phyloP scores from a whole-genome alignment of 2,888 invertebrate genomes.

The Bombylius major region DNA sequence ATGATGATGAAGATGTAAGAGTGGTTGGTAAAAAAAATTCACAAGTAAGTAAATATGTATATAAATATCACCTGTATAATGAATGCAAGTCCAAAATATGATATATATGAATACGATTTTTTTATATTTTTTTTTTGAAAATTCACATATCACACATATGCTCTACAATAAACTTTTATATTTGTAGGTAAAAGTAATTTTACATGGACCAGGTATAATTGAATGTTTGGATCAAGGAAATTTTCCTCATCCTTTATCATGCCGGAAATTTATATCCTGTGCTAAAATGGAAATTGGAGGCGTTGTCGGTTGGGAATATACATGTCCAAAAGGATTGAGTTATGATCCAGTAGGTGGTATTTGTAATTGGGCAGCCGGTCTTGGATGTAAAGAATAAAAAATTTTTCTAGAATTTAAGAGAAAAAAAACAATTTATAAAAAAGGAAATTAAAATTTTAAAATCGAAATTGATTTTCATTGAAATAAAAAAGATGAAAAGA shows the following conservation, averaged over 20 bases:
- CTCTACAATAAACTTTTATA: neutral
- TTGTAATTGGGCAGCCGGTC: conserved; percentile 77
- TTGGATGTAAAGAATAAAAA: conserved; percentile 55
- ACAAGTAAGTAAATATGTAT: conserved; percentile 31
- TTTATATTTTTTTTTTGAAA: too few relatives aligned
- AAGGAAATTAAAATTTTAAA: too few relatives aligned
- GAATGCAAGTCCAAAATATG: too few relatives aligned
- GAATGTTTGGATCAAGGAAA: conserved; percentile 82
- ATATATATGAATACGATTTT: too few relatives aligned
- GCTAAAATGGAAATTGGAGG: conserved; percentile 67
- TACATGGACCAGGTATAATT: conserved; percentile 58
- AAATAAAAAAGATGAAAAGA: too few relatives aligned
- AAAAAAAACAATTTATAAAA: too few relatives aligned
- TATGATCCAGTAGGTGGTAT: conserved; percentile 85
- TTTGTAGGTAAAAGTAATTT: conserved; percentile 38
- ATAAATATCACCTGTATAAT: too few relatives aligned
- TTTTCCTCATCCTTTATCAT: conserved; percentile 81
- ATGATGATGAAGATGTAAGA: conserved; percentile 50
- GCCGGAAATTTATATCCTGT: conserved; percentile 85
- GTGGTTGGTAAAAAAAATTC: conserved; percentile 41
- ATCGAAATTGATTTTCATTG: too few relatives aligned
- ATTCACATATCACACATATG: too few relatives aligned
- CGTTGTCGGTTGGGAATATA: conserved; percentile 76
- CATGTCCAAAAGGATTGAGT: conserved; percentile 72
- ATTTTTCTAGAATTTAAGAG: too few relatives aligned